Evolutionary conservation across 1,140 invertebrate species (phyloP).

Genomic region (Rhopalosiphum maidis): DNA sequence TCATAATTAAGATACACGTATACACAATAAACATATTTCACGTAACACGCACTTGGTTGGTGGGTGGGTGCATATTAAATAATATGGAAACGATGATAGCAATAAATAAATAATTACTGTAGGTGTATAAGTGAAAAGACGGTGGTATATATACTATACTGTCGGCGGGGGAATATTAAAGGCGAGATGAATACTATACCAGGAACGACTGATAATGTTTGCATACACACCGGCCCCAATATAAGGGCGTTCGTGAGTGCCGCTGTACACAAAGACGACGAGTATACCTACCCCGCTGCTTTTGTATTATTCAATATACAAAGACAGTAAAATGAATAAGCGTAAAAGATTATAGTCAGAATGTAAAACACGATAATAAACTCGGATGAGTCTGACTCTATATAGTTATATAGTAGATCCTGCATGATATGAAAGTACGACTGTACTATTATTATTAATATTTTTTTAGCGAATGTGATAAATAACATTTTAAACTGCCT

Average conservation of each 20-base stretch:
- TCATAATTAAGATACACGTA: neutral
- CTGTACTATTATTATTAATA: constrained; percentile 4
- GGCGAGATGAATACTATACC: neutral
- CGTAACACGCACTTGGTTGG: neutral
- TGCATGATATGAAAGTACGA: neutral
- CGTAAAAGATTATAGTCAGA: neutral
- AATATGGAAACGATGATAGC: constrained; percentile 12
- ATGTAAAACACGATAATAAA: constrained; percentile 9
- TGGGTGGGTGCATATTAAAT: constrained; percentile 25
- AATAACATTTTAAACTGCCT: neutral
- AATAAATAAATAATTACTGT: constrained; percentile 25
- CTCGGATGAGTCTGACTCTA: neutral
- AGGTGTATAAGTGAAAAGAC: neutral
- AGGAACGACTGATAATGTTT: neutral
- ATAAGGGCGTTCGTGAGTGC: neutral
- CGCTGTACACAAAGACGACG: neutral
- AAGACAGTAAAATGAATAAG: constrained; percentile 21
- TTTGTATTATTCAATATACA: neutral
- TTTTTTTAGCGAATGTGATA: neutral
- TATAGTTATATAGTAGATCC: too few relatives aligned
- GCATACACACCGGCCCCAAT: neutral
- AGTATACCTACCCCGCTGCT: neutral
- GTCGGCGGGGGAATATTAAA: neutral
- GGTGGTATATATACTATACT: neutral
- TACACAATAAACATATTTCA: neutral